Conservation (phyloP, 2,888 invertebrate species). For the Netelia virgata region DNA sequence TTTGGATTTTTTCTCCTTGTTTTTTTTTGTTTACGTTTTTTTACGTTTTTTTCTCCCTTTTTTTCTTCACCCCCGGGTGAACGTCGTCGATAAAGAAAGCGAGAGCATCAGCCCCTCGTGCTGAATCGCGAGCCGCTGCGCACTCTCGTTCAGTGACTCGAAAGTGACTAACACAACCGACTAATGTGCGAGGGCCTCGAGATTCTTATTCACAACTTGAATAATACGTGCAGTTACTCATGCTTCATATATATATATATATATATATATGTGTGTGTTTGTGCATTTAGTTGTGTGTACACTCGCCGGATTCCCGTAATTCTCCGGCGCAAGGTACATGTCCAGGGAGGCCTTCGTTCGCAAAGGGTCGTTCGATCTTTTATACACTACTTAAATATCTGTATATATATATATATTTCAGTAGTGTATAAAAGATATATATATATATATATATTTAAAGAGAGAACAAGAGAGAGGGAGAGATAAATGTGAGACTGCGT, state of each 20-base stretch:
- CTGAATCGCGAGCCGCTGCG: not conserved
- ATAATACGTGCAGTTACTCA: not conserved
- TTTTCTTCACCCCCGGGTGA: conserved; percentile 19
- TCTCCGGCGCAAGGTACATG: conserved; percentile 60
- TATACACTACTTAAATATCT: conserved; percentile 12
- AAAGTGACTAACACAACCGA: conserved; percentile 56
- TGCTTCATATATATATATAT: not conserved
- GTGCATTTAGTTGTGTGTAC: conserved; percentile 11
- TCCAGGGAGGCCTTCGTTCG: conserved; percentile 51
- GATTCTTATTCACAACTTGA: conserved; percentile 50
- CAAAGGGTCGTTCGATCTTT: conserved; percentile 62
- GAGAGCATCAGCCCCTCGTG: conserved; percentile 57
- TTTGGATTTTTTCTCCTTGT: not conserved
- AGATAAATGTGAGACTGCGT: conserved; percentile 49
- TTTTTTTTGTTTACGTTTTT: not conserved
- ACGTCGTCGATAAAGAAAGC: conserved; percentile 53
- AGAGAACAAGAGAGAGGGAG: too few relatives aligned
- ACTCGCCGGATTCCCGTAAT: conserved; percentile 57
- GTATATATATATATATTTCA: not conserved
- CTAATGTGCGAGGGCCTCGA: conserved; percentile 51
- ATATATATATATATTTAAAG: too few relatives aligned
- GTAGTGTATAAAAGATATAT: conserved; percentile 39
- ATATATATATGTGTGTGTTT: not conserved
- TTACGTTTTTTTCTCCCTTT: not conserved
- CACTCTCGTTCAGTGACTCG: conserved; percentile 42